phyloP scores from a whole-genome alignment of 2,113 vertebrate species.

The Eira barbara region DNA sequence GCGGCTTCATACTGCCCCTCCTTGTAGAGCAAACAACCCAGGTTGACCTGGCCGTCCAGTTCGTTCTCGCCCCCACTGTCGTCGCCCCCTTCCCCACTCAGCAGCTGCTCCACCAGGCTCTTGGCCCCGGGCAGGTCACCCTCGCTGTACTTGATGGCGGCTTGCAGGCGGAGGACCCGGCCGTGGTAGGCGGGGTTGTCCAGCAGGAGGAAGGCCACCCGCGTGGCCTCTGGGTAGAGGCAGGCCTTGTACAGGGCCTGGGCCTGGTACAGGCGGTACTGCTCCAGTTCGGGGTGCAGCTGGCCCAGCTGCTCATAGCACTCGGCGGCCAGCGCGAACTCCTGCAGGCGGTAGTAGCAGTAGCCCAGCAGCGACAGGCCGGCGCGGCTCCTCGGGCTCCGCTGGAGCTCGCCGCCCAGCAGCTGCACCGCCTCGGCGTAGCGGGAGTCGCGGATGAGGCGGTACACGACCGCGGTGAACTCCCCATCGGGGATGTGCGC shows the following conservation, averaged over 20 bases:
- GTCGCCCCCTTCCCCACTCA: conserved; percentile 64
- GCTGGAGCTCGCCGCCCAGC: conserved; percentile 91
- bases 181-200: conserved; percentile 85
- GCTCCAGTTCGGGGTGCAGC: conserved; percentile 92
- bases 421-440: conserved; percentile 91
- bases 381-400: conserved; percentile 90
- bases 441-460: conserved; percentile 88
- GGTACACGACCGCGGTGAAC: conserved; percentile 91
- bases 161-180: conserved; percentile 85
- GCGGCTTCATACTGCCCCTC: conserved; percentile 94
- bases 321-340: conserved; percentile 92
- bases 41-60: conserved; percentile 89
- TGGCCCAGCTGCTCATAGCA: conserved; percentile 95
- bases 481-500: conserved; percentile 90
- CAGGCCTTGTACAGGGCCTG: conserved; percentile 91
- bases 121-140: conserved; percentile 91
- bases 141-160: conserved; percentile 93
- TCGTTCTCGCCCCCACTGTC: conserved; percentile 77
- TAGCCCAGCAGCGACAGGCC: conserved; percentile 94
- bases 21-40: conserved; percentile 94
- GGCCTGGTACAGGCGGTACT: conserved; percentile 93
- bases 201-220: conserved; percentile 85
- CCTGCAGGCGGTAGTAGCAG: conserved; percentile 96
- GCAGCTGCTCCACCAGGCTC: conserved; percentile 92
- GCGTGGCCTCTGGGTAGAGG: conserved; percentile 90